Evolutionary conservation across 2,113 vertebrate genomes (phyloP).

Genomic region (Pollachius pollachius): DNA sequence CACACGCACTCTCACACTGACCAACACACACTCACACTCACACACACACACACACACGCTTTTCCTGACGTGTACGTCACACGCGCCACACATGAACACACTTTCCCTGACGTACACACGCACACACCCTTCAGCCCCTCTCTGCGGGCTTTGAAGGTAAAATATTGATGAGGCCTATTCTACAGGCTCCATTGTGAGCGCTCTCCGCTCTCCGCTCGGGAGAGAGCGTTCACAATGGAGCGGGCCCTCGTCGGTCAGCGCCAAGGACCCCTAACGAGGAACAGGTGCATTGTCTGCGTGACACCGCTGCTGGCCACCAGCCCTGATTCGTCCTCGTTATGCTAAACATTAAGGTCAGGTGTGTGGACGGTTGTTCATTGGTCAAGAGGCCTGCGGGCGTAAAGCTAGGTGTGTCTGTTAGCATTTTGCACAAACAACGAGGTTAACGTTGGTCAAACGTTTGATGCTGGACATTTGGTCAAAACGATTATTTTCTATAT

Average conservation of each 20-base stretch:
- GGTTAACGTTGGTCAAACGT: too few relatives aligned
- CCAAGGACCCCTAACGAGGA: conserved; percentile 55
- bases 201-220: too few relatives aligned
- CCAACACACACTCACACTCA: conserved; percentile 19
- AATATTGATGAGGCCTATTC: conserved; percentile 56
- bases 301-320: too few relatives aligned
- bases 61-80: conserved; percentile 15
- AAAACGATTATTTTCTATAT: too few relatives aligned
- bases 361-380: too few relatives aligned
- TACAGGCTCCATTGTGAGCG: conserved; percentile 52
- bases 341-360: too few relatives aligned
- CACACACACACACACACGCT: conserved; percentile 14
- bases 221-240: too few relatives aligned
- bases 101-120: conserved; percentile 41
- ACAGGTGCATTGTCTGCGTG: conserved; percentile 55
- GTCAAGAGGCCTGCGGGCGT: too few relatives aligned
- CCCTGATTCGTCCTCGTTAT: too few relatives aligned
- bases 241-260: conserved; percentile 53
- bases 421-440: too few relatives aligned
- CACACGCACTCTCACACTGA: not conserved
- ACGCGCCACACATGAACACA: conserved; percentile 1
- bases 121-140: conserved; percentile 36
- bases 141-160: conserved; percentile 65
- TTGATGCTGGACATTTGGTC: too few relatives aligned
- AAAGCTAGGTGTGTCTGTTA: too few relatives aligned